Evolutionary conservation across 1,140 invertebrate genomes (phyloP), one percentile per base, ranked within the genome.

Genomic region (Apis laboriosa): DNA sequence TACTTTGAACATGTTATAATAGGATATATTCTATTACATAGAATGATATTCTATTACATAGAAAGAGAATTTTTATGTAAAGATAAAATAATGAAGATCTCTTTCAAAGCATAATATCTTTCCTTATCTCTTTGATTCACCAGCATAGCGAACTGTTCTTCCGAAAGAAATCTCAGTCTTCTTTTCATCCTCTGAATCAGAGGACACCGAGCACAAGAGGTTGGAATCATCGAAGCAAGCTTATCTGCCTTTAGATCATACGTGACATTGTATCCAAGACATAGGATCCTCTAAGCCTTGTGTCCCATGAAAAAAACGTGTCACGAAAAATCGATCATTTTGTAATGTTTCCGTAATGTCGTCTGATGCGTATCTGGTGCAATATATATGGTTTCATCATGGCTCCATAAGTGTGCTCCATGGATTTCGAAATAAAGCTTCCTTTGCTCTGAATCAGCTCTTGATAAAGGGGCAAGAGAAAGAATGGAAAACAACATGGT

Each of bases 331-430:
- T 88, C 87, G 80, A 88, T 88, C 83, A 88, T 85, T 64, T 43
- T 12, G 79, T 88, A 88, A 88, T 88, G 80, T 88, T 88, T 88
- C 84, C 86, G 76, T 88, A 88, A 88, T 88, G 79, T 64, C 72
- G 56, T 51, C 17, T 49, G 86, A 88, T 85, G 83, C 76, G 86
- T 88, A 88, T 88, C 86, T 85, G 51, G n/a, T 24, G 49, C 61
- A 66, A 53, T 87, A 76, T 87, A 87, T 87, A 87, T 66, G 75
- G 66, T 87, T 82, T 87, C 86, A 85, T 87, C 83, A 64, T 66
- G 86, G 64, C 21, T n/a, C 34, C 5, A 43, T n/a, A 51, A 85
- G 78, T 75, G 78, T 71, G 75, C 81, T 81, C 67, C 75, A 53
- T 61, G 82, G 78, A 88, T 76, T 88, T 88, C 75, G 85, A 86